A percentile compares a stretch with the other conserved stretches of the same genome.
Evolutionary conservation across 2,113 vertebrate genomes (phyloP).

Genomic region (Ictalurus punctatus): DNA sequence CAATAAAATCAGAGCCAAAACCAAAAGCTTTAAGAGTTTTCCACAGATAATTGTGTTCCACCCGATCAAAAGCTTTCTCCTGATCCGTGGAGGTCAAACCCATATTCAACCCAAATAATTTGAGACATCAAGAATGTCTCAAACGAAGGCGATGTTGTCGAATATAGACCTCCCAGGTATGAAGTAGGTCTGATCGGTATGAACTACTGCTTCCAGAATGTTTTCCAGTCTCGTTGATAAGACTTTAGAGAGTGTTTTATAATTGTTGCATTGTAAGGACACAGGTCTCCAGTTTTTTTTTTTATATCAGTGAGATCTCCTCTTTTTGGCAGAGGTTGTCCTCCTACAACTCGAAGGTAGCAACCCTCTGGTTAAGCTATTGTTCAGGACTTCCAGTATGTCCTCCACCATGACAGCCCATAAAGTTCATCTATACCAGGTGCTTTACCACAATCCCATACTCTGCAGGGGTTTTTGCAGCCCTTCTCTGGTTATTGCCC

Average conservation of each 20-base stretch:
- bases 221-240: background rate
- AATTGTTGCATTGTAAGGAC: background rate
- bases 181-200: background rate
- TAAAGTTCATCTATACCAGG: constrained; percentile 9
- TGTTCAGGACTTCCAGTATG: background rate
- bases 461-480: background rate
- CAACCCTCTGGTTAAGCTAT: background rate
- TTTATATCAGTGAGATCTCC: background rate
- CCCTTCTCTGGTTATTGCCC: background rate
- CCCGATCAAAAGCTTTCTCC: background rate
- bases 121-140: background rate
- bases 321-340: background rate
- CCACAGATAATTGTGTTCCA: background rate
- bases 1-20: background rate
- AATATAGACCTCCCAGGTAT: constrained; percentile 15
- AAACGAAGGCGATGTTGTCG: background rate
- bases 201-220: background rate
- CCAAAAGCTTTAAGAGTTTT: background rate
- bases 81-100: background rate
- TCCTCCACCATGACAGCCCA: background rate
- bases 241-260: constrained; percentile 1
- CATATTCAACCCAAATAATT: background rate
- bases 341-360: background rate
- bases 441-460: background rate
- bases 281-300: constrained; percentile 12